phyloP scores from a whole-genome alignment of 2,797 vertebrate genomes.

The Miichthys miiuy region DNA sequence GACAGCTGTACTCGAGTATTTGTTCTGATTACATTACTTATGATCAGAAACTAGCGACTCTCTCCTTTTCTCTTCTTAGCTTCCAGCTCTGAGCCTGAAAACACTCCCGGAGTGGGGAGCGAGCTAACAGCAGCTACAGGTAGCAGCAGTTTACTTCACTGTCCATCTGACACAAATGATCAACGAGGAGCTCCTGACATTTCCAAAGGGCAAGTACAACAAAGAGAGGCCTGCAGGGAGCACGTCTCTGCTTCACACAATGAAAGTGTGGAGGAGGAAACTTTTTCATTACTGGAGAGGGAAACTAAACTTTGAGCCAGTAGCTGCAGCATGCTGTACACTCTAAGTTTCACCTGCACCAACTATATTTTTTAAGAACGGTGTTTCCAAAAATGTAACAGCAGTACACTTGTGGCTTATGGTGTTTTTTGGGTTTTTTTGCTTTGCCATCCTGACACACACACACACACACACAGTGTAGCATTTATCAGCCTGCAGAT shows the following conservation, averaged over 20 bases:
- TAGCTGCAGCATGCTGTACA: background rate
- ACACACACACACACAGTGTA: background rate
- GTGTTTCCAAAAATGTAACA: conserved; percentile 1
- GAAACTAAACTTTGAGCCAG: background rate
- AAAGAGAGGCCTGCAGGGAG: background rate
- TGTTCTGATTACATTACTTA: too few species aligned
- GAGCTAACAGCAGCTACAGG: too few species aligned
- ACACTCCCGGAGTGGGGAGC: too few species aligned
- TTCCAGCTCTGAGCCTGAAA: too few species aligned
- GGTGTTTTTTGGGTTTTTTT: background rate
- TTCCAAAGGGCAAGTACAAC: background rate
- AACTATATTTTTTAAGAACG: background rate
- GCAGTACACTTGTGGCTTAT: background rate
- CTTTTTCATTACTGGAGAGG: background rate
- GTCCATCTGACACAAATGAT: background rate
- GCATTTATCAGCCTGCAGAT: conserved; percentile 27
- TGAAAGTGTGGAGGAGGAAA: background rate
- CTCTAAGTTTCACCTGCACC: conserved; percentile 2
- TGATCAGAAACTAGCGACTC: too few species aligned
- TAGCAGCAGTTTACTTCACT: too few species aligned
- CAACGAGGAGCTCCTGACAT: conserved; percentile 3
- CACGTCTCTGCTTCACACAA: background rate
- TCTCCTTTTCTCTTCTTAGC: too few species aligned
- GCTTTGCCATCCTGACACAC: conserved; percentile 4
- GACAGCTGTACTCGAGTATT: too few species aligned